Evolutionary conservation across 2,113 vertebrate genomes (phyloP).

Genomic region (Fregata magnificens): DNA sequence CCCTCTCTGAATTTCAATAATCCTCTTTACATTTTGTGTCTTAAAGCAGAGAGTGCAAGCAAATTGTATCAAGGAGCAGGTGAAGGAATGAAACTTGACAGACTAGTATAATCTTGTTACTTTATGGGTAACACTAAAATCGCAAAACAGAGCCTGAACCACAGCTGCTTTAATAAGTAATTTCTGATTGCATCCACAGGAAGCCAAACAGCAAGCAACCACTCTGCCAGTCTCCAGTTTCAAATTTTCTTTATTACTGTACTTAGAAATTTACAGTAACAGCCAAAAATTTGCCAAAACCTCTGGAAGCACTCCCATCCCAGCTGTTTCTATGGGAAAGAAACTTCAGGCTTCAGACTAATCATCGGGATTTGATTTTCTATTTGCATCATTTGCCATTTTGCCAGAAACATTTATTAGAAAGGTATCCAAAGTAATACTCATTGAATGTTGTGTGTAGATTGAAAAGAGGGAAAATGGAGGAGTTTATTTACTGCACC

Average conservation of each 20-base stretch:
- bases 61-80: neutral
- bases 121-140: neutral
- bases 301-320: neutral
- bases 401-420: neutral
- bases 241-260: conserved; percentile 27
- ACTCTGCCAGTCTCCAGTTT: neutral
- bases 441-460: neutral
- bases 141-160: neutral
- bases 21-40: neutral
- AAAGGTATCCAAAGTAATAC: neutral
- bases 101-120: neutral
- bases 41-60: neutral
- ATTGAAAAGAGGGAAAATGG: neutral
- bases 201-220: conserved; percentile 17
- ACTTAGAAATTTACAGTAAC: conserved; percentile 19
- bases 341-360: neutral
- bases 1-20: neutral
- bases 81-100: neutral
- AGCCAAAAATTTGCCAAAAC: conserved; percentile 34
- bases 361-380: conserved; percentile 26
- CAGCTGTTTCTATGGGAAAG: neutral
- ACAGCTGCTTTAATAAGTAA: neutral
- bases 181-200: neutral
- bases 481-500: neutral
- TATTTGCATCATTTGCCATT: neutral